Evolutionary conservation across 2,113 vertebrate species (phyloP).

Genomic region (Pavo muticus): DNA sequence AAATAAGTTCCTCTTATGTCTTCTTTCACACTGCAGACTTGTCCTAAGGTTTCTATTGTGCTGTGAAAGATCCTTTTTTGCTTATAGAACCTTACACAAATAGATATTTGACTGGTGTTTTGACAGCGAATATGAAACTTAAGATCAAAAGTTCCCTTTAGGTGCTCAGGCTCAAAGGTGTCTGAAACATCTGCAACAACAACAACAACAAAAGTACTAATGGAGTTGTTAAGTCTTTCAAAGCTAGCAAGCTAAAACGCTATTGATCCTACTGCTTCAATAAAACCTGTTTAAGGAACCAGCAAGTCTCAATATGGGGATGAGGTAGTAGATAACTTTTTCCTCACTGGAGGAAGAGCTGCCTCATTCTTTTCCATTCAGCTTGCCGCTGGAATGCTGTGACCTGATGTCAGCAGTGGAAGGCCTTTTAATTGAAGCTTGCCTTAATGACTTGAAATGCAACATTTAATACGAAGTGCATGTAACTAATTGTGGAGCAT

Average conservation of each 20-base stretch:
- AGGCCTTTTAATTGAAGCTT: background rate
- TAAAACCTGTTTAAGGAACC: background rate
- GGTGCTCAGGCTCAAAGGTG: background rate
- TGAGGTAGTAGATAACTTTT: background rate
- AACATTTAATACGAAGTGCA: background rate
- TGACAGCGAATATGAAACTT: constrained; percentile 7
- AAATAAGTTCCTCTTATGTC: background rate
- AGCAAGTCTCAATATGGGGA: background rate
- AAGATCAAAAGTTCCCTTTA: background rate
- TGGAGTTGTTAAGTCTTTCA: background rate
- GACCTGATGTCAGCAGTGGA: background rate
- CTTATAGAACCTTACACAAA: background rate
- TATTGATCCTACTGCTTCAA: background rate
- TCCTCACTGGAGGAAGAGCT: background rate
- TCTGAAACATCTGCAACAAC: constrained; percentile 1
- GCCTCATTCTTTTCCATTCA: background rate
- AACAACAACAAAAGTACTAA: background rate
- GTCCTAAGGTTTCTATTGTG: background rate
- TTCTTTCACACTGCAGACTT: background rate
- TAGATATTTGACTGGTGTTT: background rate
- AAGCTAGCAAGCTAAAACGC: background rate
- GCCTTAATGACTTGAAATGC: background rate
- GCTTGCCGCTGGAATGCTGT: background rate
- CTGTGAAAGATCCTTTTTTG: background rate
- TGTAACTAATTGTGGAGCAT: background rate